Conservation (phyloP, 2,113 vertebrate species). For the Ptyas mucosa region DNA sequence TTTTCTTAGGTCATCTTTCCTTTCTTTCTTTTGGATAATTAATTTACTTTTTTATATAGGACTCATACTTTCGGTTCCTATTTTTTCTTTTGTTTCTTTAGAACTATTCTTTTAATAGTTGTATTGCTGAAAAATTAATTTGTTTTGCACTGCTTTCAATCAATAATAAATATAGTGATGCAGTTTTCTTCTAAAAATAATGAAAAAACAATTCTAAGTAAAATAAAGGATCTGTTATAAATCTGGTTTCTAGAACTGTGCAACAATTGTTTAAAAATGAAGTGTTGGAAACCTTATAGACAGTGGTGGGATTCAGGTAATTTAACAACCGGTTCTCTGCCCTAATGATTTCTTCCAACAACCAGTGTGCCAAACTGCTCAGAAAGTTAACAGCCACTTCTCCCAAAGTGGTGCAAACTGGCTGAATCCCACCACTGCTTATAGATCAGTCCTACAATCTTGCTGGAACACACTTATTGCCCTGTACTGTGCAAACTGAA, state of each 20-base stretch:
- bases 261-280: slow-evolving; percentile 43
- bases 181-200: background rate
- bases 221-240: background rate
- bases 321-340: too few relatives aligned
- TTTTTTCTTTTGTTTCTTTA: background rate
- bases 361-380: too few relatives aligned
- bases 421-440: too few relatives aligned
- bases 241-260: background rate
- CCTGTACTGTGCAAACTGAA: background rate
- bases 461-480: background rate
- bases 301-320: too few relatives aligned
- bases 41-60: background rate
- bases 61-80: background rate
- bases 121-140: background rate
- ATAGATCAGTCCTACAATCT: background rate
- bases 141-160: background rate
- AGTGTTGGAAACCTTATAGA: background rate
- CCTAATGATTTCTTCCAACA: too few relatives aligned
- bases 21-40: background rate
- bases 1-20: background rate
- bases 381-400: too few relatives aligned
- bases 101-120: background rate
- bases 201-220: slow-evolving; percentile 1
- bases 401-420: too few relatives aligned
- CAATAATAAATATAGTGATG: background rate